Base-by-base conservation (phyloP, 1,140 invertebrate genomes). In the Cydia fagiglandana region DNA sequence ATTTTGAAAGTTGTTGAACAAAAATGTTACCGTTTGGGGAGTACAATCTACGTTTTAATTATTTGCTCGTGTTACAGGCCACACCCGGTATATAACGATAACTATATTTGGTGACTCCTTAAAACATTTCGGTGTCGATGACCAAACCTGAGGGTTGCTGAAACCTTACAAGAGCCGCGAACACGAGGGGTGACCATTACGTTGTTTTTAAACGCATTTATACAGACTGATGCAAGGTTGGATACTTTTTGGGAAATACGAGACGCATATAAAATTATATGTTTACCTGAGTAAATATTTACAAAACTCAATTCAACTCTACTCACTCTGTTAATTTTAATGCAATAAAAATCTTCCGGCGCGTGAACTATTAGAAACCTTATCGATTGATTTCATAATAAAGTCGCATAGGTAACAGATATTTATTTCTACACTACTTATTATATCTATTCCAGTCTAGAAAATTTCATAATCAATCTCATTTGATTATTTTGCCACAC, bases 71-170 rank as follows among this genome's bases (percentile, higher is more conserved):
- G n/a, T n/a, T n/a, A n/a, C n/a, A n/a, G n/a, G n/a, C n/a, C n/a
- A n/a, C n/a, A n/a, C n/a, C n/a, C n/a, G 30, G 30, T 30, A 30
- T 30, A 30, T 30, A 30, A 30, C 30, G 4, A 30, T 30, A 30
- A 4, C 4, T 78, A 76, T 79, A 83, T 81, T 82, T 83, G 78
- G 78, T 83, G 83, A 79, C 83, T 77, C 64, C 34, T 47, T 50
- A 75, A 56, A 68, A 76, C 76, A 77, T 79, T 79, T 80, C 80
- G 88, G 88, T 90, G 85, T 92, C 89, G 88, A 89, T 92, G 86
- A 91, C 89, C 87, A 91, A 85, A 83, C 77, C 78, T 78, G 79
- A 85, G 89, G 90, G 90, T 88, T 88, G 89, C 84, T 87, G 89
- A 92, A 92, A 84, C 90, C 90, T 84, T 87, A 92, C 85, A 86